A percentile compares a stretch with the other conserved stretches of the same genome.
These are phyloP conservation scores for Alethe diademata DNA, from an alignment of 2,113 vertebrate genomes.

Conservation along the genomic window DNA sequence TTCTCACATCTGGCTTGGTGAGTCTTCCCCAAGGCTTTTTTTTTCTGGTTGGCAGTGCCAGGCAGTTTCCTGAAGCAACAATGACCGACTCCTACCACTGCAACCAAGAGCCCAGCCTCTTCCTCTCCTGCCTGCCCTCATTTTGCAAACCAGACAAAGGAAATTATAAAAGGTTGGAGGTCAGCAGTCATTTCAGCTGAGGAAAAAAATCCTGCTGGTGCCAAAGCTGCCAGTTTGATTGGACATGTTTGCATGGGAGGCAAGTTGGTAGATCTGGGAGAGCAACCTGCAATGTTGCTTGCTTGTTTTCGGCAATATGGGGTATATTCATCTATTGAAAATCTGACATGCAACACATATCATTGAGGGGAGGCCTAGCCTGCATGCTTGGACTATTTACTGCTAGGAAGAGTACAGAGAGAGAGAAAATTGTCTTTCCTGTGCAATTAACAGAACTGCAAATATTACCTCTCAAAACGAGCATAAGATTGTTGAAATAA, in stretches of 20 bases:
- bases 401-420: neutral
- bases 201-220: neutral
- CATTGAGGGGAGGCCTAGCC: neutral
- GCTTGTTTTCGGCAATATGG: neutral
- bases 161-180: neutral
- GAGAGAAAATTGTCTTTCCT: neutral
- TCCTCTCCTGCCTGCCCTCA: neutral
- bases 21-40: neutral
- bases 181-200: neutral
- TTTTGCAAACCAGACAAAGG: neutral
- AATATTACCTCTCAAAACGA: neutral
- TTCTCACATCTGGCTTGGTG: neutral
- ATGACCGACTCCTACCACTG: neutral
- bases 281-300: rapidly evolving
- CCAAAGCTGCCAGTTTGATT: neutral
- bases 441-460: neutral
- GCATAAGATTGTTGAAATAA: neutral
- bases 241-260: rapidly evolving
- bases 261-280: neutral
- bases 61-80: neutral
- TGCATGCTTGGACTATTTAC: neutral
- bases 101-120: neutral
- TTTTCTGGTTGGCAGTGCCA: neutral
- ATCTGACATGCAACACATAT: neutral
- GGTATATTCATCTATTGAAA: neutral